These are phyloP conservation scores for Ommatoiulus sabulosus DNA, from an alignment of 2,888 invertebrate species.

Conservation along the genomic window DNA sequence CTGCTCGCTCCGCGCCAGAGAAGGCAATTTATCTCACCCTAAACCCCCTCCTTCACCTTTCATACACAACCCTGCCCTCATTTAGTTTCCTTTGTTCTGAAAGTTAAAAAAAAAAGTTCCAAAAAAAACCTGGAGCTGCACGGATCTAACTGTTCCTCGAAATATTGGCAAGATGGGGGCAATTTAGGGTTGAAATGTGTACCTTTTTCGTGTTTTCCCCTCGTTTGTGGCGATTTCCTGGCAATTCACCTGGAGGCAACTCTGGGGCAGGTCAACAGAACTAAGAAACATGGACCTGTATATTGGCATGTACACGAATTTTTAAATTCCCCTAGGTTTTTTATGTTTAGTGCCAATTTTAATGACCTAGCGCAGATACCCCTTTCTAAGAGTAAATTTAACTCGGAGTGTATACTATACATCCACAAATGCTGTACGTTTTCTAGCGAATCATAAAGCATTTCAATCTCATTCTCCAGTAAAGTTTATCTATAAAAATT, in stretches of 20 bases:
- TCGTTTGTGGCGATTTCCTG: constrained; percentile 17
- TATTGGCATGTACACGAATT: not conserved
- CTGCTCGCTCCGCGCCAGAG: not conserved
- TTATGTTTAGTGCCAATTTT: not conserved
- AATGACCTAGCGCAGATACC: not conserved
- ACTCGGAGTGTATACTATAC: no score
- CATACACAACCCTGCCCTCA: constrained; percentile 5
- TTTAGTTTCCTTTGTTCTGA: constrained; percentile 36
- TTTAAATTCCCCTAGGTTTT: not conserved
- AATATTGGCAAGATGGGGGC: not conserved
- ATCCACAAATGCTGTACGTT: no score
- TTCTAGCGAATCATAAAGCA: no score
- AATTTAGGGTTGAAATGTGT: constrained; percentile 8
- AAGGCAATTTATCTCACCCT: constrained; percentile 14
- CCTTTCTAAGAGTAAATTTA: not conserved
- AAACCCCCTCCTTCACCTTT: not conserved
- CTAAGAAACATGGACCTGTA: not conserved
- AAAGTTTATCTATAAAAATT: no score
- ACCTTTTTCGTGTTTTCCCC: not conserved
- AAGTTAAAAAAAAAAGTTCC: not conserved
- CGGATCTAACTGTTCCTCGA: not conserved
- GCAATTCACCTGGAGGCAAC: not conserved
- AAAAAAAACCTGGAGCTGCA: not conserved
- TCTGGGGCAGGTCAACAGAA: constrained; percentile 28
- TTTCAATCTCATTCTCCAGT: no score